phyloP scores from a whole-genome alignment of 2,113 vertebrate species.

The Lycocorax pyrrhopterus region DNA sequence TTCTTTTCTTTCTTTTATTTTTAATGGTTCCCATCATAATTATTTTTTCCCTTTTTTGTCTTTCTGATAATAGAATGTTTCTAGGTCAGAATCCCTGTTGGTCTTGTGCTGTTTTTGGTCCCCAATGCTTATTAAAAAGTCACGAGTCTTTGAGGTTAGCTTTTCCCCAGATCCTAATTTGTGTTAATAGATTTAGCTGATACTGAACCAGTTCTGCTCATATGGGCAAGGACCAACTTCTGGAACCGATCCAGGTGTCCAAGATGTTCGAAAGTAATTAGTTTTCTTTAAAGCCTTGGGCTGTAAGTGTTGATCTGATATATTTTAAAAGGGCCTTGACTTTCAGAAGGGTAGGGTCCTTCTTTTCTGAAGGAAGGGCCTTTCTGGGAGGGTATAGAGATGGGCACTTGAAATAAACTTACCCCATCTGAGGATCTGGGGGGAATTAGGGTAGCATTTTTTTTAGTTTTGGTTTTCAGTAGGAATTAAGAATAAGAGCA shows the following conservation, averaged over 20 bases:
- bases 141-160: background rate
- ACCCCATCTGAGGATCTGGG: background rate
- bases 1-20: background rate
- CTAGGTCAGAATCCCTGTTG: conserved; percentile 37
- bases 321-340: background rate
- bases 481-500: background rate
- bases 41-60: background rate
- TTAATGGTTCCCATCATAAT: background rate
- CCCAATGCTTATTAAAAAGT: conserved; percentile 6
- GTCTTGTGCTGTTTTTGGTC: background rate
- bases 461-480: background rate
- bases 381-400: background rate
- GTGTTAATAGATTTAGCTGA: conserved; percentile 22
- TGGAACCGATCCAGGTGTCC: background rate
- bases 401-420: background rate
- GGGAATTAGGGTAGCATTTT: background rate
- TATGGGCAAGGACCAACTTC: background rate
- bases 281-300: conserved; percentile 10
- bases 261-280: background rate
- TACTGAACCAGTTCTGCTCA: conserved; percentile 33
- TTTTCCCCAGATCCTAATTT: conserved; percentile 32
- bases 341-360: background rate
- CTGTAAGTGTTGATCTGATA: background rate
- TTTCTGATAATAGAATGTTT: conserved; percentile 13
- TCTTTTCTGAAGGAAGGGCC: background rate